Evolutionary conservation across 2,113 vertebrate species (phyloP), one percentile per base, ranked within the genome.

Genomic region (Nansenia antarctica): DNA sequence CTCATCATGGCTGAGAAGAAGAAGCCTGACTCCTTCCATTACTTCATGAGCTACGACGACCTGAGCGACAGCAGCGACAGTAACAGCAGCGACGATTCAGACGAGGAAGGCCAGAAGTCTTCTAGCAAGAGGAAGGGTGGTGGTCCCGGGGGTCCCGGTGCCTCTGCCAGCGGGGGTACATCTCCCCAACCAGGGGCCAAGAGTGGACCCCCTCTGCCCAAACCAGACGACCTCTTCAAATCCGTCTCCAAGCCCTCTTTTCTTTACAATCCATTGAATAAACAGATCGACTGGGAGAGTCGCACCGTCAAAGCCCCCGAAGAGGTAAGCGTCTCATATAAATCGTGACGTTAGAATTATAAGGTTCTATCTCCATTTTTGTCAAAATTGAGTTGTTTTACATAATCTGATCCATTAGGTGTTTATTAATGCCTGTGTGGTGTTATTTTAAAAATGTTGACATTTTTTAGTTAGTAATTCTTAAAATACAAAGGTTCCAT

Each of bases 211-310:
- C 72, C 90, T 80, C 57, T 94, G 61, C 95, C 95, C 5, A 91
- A 83, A 68, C 96, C 95, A 0, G 95, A 97, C 53, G 95, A 96
- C 47, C 93, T 98, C 15, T 97, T 98, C 85, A 85, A 91, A 26
- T 93, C 92, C n/a, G 95, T 97, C 69, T 91, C 92, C 60, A 95
- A 93, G 34, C 96, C 96, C 0, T 81, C 96, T 5, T 98, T 98
- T 35, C 93, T 98, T 30, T 95, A 95, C 68, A 96, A 97, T 58
- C 96, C 96, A 0, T 89, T 95, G 27, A 95, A 95, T 72, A 95
- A 95, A 74, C 86, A 94, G 85, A 98, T 98, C 59, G 95, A 98
- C 88, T 98, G 97, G 97, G 96, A 97, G 68, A 92, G 92, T 49
- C 93, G 95, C 62, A 89, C 94, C 2, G 90, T 97, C 54, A 94